Conservation (phyloP, 2,888 invertebrate genomes). For the Formica aserva region DNA sequence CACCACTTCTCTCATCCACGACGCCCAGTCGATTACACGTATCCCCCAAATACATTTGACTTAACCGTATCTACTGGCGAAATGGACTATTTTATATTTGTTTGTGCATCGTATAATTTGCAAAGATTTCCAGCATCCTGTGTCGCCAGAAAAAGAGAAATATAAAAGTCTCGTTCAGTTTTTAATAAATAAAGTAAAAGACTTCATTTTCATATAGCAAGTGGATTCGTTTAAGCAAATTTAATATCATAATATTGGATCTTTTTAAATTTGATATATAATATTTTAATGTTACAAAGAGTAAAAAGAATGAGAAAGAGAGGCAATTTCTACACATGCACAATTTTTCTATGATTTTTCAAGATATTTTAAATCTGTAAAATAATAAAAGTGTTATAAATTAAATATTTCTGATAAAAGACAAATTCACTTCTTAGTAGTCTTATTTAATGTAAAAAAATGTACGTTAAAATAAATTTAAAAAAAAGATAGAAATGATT, state of each 20-base stretch:
- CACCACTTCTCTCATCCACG: slow-evolving; percentile 65
- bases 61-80: slow-evolving; percentile 63
- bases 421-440: background rate
- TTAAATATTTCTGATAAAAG: background rate
- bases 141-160: background rate
- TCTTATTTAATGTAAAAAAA: background rate
- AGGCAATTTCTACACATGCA: background rate
- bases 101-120: slow-evolving; percentile 48
- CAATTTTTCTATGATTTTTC: background rate
- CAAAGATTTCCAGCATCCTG: background rate
- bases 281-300: background rate
- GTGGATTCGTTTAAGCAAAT: background rate
- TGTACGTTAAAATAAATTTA: background rate
- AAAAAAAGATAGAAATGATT: background rate
- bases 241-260: background rate
- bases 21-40: slow-evolving; percentile 81
- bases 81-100: slow-evolving; percentile 51
- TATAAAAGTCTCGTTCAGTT: background rate
- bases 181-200: background rate
- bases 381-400: background rate
- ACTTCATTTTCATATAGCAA: background rate
- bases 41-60: slow-evolving; percentile 67
- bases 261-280: background rate
- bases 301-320: background rate
- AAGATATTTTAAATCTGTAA: background rate